Conservation (phyloP, 2,113 vertebrate genomes). For the Lamprologus tigripictilis region DNA sequence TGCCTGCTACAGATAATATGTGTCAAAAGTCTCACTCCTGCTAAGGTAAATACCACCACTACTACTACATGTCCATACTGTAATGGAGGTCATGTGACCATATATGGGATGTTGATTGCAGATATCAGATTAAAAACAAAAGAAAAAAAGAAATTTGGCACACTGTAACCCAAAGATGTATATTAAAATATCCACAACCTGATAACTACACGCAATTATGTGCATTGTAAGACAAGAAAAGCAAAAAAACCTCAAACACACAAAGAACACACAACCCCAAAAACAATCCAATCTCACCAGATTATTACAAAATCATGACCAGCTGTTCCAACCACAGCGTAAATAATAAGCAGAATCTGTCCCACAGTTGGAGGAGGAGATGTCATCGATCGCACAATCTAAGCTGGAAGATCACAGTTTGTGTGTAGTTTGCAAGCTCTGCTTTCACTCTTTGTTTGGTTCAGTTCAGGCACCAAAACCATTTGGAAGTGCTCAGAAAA, state of each 20-base stretch:
- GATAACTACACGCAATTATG: not conserved
- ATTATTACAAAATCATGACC: not conserved
- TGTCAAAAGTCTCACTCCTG: not conserved
- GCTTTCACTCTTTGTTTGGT: not conserved
- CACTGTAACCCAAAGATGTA: not conserved
- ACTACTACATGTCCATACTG: not conserved
- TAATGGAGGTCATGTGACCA: not conserved
- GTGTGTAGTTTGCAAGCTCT: not conserved
- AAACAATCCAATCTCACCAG: not conserved
- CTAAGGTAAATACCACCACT: not conserved
- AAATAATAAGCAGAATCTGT: not conserved
- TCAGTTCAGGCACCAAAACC: not conserved
- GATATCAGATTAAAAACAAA: not conserved
- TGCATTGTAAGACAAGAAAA: not conserved
- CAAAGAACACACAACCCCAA: not conserved
- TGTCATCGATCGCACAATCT: not conserved
- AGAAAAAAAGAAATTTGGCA: not conserved
- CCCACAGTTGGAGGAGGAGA: not conserved
- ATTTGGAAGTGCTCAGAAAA: not conserved
- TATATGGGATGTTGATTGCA: not conserved
- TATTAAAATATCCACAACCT: not conserved
- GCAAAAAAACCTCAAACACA: fast-evolving
- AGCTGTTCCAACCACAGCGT: not conserved
- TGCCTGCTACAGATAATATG: not conserved
- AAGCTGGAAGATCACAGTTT: not conserved